phyloP scores from a whole-genome alignment of 2,888 invertebrate genomes.

The Steinernema hermaphroditum region DNA sequence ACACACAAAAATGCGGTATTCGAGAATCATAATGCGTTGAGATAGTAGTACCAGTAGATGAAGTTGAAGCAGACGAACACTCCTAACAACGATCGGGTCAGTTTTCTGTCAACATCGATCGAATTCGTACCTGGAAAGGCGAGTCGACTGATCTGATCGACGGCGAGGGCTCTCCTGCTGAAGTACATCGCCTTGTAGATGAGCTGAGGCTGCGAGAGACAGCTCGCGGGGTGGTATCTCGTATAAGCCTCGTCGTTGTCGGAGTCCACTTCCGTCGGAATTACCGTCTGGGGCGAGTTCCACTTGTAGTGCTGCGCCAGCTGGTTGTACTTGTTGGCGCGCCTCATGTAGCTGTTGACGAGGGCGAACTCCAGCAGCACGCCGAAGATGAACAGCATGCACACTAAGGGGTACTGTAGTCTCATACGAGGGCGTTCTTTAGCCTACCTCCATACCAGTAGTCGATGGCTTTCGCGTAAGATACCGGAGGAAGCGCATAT shows the following conservation, averaged over 20 bases:
- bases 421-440: not conserved
- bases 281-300: constrained; percentile 29
- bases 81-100: constrained; percentile 39
- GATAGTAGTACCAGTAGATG: constrained; percentile 58
- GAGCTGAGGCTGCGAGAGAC: constrained; percentile 35
- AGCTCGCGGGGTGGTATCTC: constrained; percentile 27
- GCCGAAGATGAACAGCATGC: constrained; percentile 62
- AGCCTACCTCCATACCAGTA: constrained; percentile 57
- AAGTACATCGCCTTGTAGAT: constrained; percentile 45
- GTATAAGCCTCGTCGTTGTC: constrained; percentile 30
- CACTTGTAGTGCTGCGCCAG: constrained; percentile 56
- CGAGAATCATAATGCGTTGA: constrained; percentile 11
- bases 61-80: constrained; percentile 55
- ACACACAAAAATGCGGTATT: not conserved
- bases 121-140: constrained; percentile 52
- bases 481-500: constrained; percentile 57
- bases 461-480: constrained; percentile 60
- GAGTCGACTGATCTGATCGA: constrained; percentile 53
- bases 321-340: constrained; percentile 60
- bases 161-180: constrained; percentile 51
- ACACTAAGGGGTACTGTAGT: constrained; percentile 45
- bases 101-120: too few relatives aligned
- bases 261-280: constrained; percentile 26
- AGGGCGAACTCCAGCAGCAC: constrained; percentile 60
- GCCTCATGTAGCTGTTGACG: constrained; percentile 57